Base-by-base conservation (phyloP, 2,797 vertebrate species). In the Adrianichthys oophorus region DNA sequence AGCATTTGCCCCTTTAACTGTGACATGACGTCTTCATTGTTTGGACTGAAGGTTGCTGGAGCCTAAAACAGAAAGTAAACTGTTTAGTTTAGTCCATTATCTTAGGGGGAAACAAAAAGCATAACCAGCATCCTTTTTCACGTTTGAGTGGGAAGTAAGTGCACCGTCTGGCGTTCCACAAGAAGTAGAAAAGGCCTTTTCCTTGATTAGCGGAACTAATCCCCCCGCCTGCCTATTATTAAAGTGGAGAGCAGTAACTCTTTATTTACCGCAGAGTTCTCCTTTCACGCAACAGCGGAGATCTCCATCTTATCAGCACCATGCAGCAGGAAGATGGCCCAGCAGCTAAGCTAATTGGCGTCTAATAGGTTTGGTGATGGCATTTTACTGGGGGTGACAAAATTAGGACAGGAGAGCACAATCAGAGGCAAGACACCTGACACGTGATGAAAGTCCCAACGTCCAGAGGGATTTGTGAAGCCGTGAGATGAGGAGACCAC, bases 241-340 rank as follows among this genome's bases (percentile, higher is more conserved):
- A 57, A 68, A 70, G 69, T 26, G 42, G 69, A 79, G 72, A 74
- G 75, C 75, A 79, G 82, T 77, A 82, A 82, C 72, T 84, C 85
- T 65, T 79, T 86, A 79, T 85, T 87, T 81, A 75, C 74, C 45
- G 2, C 49, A 61, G 73, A 69, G 62, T 67, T 81, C 74, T 86
- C 76, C 79, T 80, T 59, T 70, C 61, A 78, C 72, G 56, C 45
- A 70, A 77, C 59, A 45, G 41, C 62, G 64, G 59, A 73, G 79
- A 87, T 84, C 55, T 13, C 2, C 62, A 83, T 87, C 85, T 89
- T 87, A 87, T 90, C 85, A 63, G 78, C 47, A 19, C 52, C 4
- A 4, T 64, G 78, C 83, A 86, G 86, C 77, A 83, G 87, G 83
- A 83, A 83, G 77, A 71, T 73, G 68, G 64, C 74, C 71, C 55